Percentiles rank a stretch among this genome's conserved stretches.
Evolutionary conservation across 2,113 vertebrate species (phyloP).

Genomic region (Rhinoderma darwinii): DNA sequence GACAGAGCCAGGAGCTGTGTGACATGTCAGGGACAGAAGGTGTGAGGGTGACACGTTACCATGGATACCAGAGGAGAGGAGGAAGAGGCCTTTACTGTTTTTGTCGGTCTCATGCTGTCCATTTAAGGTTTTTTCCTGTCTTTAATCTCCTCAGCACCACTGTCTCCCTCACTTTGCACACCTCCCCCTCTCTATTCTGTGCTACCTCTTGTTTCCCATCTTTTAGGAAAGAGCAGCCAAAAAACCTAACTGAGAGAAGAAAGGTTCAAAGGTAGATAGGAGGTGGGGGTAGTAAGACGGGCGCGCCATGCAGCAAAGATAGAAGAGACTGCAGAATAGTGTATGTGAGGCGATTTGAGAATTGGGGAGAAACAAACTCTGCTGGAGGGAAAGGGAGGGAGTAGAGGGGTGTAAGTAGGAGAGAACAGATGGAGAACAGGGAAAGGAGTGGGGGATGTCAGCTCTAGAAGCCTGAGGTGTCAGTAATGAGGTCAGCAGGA

Average conservation of each 20-base stretch:
- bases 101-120: conserved; percentile 26
- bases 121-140: conserved; percentile 23
- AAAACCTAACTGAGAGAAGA: conserved; percentile 9
- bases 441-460: conserved; percentile 44
- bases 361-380: background rate
- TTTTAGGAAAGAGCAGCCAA: conserved; percentile 21
- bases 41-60: conserved; percentile 59
- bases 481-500: conserved; percentile 54
- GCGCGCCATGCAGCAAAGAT: background rate
- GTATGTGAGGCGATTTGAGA: background rate
- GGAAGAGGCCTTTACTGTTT: conserved; percentile 42
- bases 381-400: background rate
- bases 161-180: conserved; percentile 24
- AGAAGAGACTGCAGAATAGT: conserved; percentile 29
- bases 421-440: conserved; percentile 55
- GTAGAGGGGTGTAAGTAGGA: conserved; percentile 30
- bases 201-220: conserved; percentile 8
- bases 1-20: conserved; percentile 59
- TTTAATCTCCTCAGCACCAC: conserved; percentile 39
- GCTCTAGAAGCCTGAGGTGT: conserved; percentile 47
- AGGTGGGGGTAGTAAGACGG: background rate
- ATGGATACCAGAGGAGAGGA: conserved; percentile 51
- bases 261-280: conserved; percentile 7
- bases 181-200: conserved; percentile 27
- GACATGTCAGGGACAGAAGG: conserved; percentile 61